phyloP scores from a whole-genome alignment of 35 echinoderm and acorn worm genomes.

The Ophioderma brevispina region DNA sequence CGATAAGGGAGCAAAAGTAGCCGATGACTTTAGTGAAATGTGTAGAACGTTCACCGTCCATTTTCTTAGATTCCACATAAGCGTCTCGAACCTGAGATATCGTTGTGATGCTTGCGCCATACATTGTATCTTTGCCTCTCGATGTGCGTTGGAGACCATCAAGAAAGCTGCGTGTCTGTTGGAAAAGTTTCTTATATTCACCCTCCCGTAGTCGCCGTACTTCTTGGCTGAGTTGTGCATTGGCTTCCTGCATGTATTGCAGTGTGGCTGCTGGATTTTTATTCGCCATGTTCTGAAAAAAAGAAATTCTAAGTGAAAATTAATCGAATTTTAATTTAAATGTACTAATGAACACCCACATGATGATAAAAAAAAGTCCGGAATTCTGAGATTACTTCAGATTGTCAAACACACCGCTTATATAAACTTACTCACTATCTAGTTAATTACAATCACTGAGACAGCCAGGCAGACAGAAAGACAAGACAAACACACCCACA shows the following conservation, averaged over 20 bases:
- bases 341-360: background rate
- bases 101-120: constrained; percentile 78
- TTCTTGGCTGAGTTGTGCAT: constrained; percentile 64
- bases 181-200: constrained; percentile 73
- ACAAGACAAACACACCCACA: too few relatives aligned
- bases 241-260: constrained; percentile 71
- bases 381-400: background rate
- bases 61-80: constrained; percentile 63
- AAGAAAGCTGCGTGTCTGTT: constrained; percentile 93
- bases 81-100: constrained; percentile 82
- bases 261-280: constrained; percentile 56
- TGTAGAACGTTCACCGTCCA: constrained; percentile 69
- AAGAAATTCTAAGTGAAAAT: background rate
- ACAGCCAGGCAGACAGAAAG: background rate
- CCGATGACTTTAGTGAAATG: constrained; percentile 83
- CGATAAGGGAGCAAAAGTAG: constrained; percentile 58
- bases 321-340: background rate
- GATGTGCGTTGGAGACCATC: constrained; percentile 80
- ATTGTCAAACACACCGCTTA: too few relatives aligned
- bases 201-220: constrained; percentile 59
- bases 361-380: background rate
- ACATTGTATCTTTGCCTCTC: constrained; percentile 61
- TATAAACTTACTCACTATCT: background rate
- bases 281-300: constrained; percentile 41
- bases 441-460: background rate